Conservation (phyloP, 2,888 invertebrate genomes). For the Trichopria drosophilae region DNA sequence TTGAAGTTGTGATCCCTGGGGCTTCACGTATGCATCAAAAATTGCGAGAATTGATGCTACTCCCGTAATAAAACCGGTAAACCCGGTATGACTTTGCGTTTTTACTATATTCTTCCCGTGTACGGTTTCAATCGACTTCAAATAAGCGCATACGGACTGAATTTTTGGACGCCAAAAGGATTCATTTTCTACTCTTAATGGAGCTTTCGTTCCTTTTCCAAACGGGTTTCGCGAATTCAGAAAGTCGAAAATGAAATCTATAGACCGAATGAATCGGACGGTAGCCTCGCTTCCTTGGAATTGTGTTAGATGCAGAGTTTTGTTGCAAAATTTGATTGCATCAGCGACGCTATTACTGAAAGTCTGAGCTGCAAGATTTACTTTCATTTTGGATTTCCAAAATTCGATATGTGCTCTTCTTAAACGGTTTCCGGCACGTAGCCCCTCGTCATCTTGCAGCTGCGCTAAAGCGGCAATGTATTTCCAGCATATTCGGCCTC, state of each 20-base stretch:
- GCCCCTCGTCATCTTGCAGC: slow-evolving; percentile 16
- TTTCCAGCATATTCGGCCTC: too few species aligned
- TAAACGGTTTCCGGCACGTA: slow-evolving; percentile 17
- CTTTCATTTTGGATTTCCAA: slow-evolving; percentile 22
- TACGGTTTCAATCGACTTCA: not conserved
- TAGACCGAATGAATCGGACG: slow-evolving; percentile 29
- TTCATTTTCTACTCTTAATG: slow-evolving; percentile 27
- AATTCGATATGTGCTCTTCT: slow-evolving; percentile 15
- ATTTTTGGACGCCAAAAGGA: slow-evolving; percentile 10
- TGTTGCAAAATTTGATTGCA: slow-evolving; percentile 16
- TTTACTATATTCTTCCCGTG: not conserved
- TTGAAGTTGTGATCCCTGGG: not conserved
- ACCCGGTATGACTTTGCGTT: not conserved
- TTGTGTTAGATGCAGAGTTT: not conserved
- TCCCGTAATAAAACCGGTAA: too few species aligned
- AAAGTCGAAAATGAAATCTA: slow-evolving; percentile 31
- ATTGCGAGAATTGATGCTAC: not conserved
- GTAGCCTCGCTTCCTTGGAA: slow-evolving; percentile 31
- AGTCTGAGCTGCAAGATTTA: slow-evolving; percentile 33
- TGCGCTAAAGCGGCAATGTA: too few species aligned
- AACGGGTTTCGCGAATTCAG: slow-evolving; percentile 32
- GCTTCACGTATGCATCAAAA: not conserved
- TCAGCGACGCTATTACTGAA: too few species aligned
- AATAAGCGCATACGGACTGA: not conserved
- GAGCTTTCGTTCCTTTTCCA: slow-evolving; percentile 32